Evolutionary conservation across 2,797 vertebrate genomes (phyloP), one percentile per base, ranked within the genome.

Genomic region (Helicolenus hilgendorfi): DNA sequence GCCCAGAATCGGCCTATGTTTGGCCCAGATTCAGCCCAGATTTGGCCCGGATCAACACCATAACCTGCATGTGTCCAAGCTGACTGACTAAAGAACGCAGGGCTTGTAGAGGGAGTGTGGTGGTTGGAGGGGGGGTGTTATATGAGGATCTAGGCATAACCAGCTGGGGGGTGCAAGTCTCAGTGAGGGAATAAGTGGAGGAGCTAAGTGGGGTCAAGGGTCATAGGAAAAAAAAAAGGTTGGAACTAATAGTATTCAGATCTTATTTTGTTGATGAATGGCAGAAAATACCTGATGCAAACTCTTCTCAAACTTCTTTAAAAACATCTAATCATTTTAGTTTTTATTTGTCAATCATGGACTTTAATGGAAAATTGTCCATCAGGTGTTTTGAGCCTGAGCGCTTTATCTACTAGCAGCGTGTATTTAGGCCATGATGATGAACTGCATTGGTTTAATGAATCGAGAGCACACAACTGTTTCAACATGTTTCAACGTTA

Each of bases 221-320:
- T 91, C 76, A 85, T 58, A 72, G 81, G 81, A 27, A 53, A 35
- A 73, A 85, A 60, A 85, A 70, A 53, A 83, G 60, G 62, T 88
- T 86, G 41, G 41, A 75, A 74, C 59, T 78, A 64, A 71, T 9
- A 79, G 38, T 58, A 79, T 24, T 68, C 33, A 62, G 14, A 55
- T 72, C 45, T 63, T 69, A 53, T 58, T 58, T 77, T 81, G 11
- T 59, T 72, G 65, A 87, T 87, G 45, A 79, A 35, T 7, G 85
- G 92, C 93, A 91, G 69, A 93, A 97, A 96, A 96, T 36, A 96
- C 92, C 95, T 93, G 95, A 96, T 89, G 81, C 24, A 62, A 14
- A 35, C 27, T 77, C 41, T 41, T 15, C 38, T 41, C 38, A 41
- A 5, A 9, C 18, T 58, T 33, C 27, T 41, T 10, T 3, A 53